phyloP scores from a whole-genome alignment of 2,797 vertebrate species.

The Sebastes elongatus region DNA sequence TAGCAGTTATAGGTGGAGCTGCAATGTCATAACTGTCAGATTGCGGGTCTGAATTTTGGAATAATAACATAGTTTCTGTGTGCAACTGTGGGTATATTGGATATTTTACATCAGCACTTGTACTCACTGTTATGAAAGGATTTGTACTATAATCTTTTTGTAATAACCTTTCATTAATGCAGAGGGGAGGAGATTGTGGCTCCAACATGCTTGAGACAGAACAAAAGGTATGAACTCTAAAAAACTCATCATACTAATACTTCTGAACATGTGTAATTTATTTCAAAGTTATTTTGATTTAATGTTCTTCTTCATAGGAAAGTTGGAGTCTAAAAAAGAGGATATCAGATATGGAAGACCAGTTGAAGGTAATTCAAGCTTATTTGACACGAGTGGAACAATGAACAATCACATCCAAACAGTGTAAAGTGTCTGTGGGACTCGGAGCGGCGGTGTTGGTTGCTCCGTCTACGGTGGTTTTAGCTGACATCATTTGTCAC shows the following conservation, averaged over 20 bases:
- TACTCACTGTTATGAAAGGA: neutral
- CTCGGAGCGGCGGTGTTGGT: slow-evolving; percentile 24
- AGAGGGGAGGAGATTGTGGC: slow-evolving; percentile 70
- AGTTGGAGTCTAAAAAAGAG: slow-evolving; percentile 89
- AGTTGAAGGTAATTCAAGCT: slow-evolving; percentile 88
- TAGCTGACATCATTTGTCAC: slow-evolving; percentile 67
- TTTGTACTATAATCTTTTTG: neutral
- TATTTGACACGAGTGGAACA: neutral
- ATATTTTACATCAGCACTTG: slow-evolving; percentile 4
- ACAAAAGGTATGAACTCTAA: slow-evolving; percentile 82
- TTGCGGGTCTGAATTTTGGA: neutral
- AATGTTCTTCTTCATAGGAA: slow-evolving; percentile 78
- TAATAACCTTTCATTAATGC: slow-evolving; percentile 18
- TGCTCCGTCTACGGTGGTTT: slow-evolving; percentile 19
- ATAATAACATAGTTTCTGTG: neutral
- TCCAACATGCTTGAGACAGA: slow-evolving; percentile 88
- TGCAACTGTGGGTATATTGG: neutral
- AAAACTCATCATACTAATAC: neutral
- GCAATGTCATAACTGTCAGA: neutral
- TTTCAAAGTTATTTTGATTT: neutral
- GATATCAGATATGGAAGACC: slow-evolving; percentile 94
- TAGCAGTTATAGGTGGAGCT: neutral
- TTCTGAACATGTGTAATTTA: neutral
- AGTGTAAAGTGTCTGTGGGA: slow-evolving; percentile 25
- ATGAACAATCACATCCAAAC: neutral